Conservation (phyloP, 2,888 invertebrate species). For the Nomada hirtipes region DNA sequence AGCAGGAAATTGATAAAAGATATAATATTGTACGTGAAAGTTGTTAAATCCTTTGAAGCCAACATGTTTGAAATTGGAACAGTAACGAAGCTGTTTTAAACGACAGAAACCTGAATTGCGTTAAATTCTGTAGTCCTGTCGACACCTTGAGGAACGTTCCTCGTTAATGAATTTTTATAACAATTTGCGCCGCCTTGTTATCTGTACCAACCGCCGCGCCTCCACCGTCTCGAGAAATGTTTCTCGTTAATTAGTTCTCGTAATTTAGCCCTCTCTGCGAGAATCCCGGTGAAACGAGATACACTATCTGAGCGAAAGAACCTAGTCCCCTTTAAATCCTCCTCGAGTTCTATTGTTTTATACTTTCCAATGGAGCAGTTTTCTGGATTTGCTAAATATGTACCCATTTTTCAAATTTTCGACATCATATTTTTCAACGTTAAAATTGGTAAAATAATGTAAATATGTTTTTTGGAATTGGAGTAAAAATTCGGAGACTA, state of each 20-base stretch:
- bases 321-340: neutral
- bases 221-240: slow-evolving; percentile 10
- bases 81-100: neutral
- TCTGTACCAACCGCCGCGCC: slow-evolving; percentile 18
- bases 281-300: slow-evolving; percentile 3
- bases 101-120: slow-evolving; percentile 3
- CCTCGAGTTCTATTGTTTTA: too few relatives aligned
- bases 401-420: neutral
- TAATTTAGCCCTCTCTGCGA: slow-evolving; percentile 21
- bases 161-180: slow-evolving; percentile 50
- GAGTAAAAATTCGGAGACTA: too few relatives aligned
- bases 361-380: too few relatives aligned
- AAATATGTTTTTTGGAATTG: too few relatives aligned
- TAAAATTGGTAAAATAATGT: too few relatives aligned
- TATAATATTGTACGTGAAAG: too few relatives aligned
- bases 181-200: slow-evolving; percentile 41
- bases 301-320: neutral
- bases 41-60: neutral
- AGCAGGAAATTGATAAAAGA: too few relatives aligned
- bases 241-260: slow-evolving; percentile 38
- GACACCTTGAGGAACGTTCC: slow-evolving; percentile 18
- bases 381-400: neutral
- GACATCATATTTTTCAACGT: neutral
- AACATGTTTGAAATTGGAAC: neutral
- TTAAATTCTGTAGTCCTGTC: slow-evolving; percentile 20